Evolutionary conservation across 2,113 vertebrate genomes (phyloP).

Genomic region (Rhabdornis inornatus): DNA sequence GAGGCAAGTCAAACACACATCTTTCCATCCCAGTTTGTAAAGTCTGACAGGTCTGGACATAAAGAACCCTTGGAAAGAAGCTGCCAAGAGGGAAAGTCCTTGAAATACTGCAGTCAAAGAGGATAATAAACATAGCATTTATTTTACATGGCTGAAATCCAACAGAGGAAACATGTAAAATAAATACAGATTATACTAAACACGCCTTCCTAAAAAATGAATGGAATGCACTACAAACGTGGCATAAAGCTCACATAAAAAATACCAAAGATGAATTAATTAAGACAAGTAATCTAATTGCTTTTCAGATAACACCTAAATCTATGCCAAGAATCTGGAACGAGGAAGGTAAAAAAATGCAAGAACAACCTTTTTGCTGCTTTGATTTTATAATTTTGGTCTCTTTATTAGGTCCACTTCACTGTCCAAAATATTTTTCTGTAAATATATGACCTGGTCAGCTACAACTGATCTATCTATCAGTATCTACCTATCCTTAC

Average conservation of each 20-base stretch:
- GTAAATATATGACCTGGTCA: neutral
- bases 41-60: neutral
- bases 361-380: neutral
- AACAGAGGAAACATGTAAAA: conserved; percentile 40
- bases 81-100: conserved; percentile 7
- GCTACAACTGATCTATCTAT: neutral
- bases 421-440: neutral
- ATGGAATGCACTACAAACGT: conserved; percentile 1
- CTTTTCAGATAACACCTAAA: neutral
- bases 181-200: conserved; percentile 43
- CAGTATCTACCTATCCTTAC: neutral
- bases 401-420: neutral
- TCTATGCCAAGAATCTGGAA: neutral
- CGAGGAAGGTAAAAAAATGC: neutral
- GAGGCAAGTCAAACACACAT: neutral
- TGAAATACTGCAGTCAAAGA: conserved; percentile 47
- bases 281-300: neutral
- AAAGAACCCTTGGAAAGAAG: conserved; percentile 31
- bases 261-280: conserved; percentile 1
- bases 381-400: neutral
- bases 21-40: neutral
- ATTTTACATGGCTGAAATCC: conserved; percentile 50
- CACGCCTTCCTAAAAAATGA: conserved; percentile 30
- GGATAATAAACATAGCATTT: conserved; percentile 47
- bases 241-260: neutral